Conservation (phyloP, 2,797 vertebrate species). For the Chaenodraco wilsoni region DNA sequence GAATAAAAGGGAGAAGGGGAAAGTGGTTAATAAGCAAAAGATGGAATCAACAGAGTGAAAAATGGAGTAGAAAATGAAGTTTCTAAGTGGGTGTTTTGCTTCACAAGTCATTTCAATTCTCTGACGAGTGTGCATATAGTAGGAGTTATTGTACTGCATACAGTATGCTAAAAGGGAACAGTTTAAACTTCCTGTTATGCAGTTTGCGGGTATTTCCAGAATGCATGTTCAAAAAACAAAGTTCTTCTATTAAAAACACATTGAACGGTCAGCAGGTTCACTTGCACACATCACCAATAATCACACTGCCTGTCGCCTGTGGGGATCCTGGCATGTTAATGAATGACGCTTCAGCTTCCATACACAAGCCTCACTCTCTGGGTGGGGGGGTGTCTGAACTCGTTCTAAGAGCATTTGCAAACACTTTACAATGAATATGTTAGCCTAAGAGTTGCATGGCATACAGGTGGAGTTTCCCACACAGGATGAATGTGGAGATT, state of each 20-base stretch:
- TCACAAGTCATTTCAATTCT: conserved; percentile 68
- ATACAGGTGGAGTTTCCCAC: conserved; percentile 7
- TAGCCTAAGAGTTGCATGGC: conserved; percentile 2
- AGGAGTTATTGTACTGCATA: conserved; percentile 35
- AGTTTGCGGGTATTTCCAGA: conserved; percentile 42
- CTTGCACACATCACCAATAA: conserved; percentile 66
- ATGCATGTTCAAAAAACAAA: conserved; percentile 33
- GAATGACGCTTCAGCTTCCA: conserved; percentile 55
- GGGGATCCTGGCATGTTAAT: conserved; percentile 72
- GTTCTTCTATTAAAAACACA: conserved; percentile 35
- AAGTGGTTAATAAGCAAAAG: conserved; percentile 78
- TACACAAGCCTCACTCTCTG: conserved; percentile 28
- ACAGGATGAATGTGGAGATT: not conserved
- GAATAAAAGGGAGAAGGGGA: conserved; percentile 54
- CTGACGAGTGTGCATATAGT: conserved; percentile 55
- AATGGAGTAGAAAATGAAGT: conserved; percentile 63
- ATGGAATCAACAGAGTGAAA: conserved; percentile 73
- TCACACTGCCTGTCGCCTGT: conserved; percentile 57
- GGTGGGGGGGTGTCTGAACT: conserved; percentile 19
- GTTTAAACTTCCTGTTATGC: conserved; percentile 46
- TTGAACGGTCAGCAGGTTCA: conserved; percentile 62
- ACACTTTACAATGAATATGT: conserved; percentile 7
- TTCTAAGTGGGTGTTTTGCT: conserved; percentile 76
- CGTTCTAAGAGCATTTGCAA: conserved; percentile 23
- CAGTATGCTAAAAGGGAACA: conserved; percentile 39